phyloP scores from a whole-genome alignment of 2,888 invertebrate genomes.

The Anticlea derivata region DNA sequence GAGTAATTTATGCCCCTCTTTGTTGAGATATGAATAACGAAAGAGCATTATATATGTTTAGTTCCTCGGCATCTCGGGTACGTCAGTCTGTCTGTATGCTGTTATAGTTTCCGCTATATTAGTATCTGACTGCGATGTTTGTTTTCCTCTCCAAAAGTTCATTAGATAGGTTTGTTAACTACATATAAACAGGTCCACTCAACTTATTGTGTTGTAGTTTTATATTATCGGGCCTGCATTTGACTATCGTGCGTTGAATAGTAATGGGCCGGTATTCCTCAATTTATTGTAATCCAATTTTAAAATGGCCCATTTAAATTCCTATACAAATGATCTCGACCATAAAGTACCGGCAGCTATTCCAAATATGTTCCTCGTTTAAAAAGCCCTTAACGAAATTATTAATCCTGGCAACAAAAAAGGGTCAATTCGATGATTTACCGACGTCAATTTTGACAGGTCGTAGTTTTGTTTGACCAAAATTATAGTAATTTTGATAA shows the following conservation, averaged over 20 bases:
- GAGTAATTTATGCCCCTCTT: slow-evolving; percentile 80
- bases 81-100: slow-evolving; percentile 40
- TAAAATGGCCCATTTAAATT: slow-evolving; percentile 68
- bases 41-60: slow-evolving; percentile 62
- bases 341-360: slow-evolving; percentile 77
- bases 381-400: slow-evolving; percentile 81
- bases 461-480: slow-evolving; percentile 78
- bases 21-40: slow-evolving; percentile 81
- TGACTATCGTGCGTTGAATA: slow-evolving; percentile 39
- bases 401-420: slow-evolving; percentile 73
- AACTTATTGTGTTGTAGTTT: slow-evolving; percentile 22
- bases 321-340: slow-evolving; percentile 66
- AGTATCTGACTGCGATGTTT: slow-evolving; percentile 26
- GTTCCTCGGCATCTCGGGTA: slow-evolving; percentile 46
- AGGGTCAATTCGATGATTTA: slow-evolving; percentile 77
- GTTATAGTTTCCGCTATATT: slow-evolving; percentile 55
- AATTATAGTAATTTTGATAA: slow-evolving; percentile 82
- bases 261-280: slow-evolving; percentile 46
- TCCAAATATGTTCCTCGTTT: slow-evolving; percentile 75
- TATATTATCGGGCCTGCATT: slow-evolving; percentile 15
- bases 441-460: slow-evolving; percentile 80
- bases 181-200: slow-evolving; percentile 18
- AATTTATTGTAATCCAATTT: slow-evolving; percentile 65
- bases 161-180: slow-evolving; percentile 29
- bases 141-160: slow-evolving; percentile 22